Conservation (phyloP, 2,113 vertebrate species). For the Pedionomus torquatus region DNA sequence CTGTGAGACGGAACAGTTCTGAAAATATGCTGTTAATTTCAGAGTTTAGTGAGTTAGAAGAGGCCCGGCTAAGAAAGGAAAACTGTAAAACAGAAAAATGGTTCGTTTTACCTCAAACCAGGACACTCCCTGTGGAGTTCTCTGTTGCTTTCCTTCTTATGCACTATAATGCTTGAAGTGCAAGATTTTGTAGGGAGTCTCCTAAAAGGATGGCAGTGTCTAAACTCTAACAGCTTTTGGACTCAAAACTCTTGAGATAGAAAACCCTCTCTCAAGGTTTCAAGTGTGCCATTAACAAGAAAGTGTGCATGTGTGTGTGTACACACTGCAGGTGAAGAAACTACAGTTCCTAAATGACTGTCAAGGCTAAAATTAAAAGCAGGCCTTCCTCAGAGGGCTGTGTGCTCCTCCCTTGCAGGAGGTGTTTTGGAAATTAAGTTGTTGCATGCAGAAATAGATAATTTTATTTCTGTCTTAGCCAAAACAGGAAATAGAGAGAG, state of each 20-base stretch:
- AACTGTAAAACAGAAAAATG: too few relatives aligned
- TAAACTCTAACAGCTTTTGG: neutral
- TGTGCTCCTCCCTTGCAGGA: neutral
- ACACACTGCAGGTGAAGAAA: neutral
- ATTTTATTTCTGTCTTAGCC: neutral
- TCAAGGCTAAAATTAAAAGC: neutral
- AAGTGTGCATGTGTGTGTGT: neutral
- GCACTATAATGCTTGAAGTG: fast-evolving
- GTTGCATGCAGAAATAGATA: neutral
- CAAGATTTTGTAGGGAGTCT: neutral
- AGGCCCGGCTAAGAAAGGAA: too few relatives aligned
- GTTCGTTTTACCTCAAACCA: too few relatives aligned
- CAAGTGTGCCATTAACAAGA: neutral
- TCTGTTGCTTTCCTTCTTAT: neutral
- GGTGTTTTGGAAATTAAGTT: neutral
- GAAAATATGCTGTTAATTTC: too few relatives aligned
- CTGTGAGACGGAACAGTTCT: too few relatives aligned
- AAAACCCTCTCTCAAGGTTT: neutral
- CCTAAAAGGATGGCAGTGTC: neutral
- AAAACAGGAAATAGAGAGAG: neutral
- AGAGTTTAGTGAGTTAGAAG: too few relatives aligned
- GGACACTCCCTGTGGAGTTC: too few relatives aligned
- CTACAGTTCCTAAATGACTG: neutral
- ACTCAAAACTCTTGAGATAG: neutral
- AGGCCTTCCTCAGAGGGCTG: neutral